These are phyloP conservation scores for Eunapius fragilis DNA, from an alignment of 37 sponge, comb jelly and placozoan genomes.

Conservation along the genomic window DNA sequence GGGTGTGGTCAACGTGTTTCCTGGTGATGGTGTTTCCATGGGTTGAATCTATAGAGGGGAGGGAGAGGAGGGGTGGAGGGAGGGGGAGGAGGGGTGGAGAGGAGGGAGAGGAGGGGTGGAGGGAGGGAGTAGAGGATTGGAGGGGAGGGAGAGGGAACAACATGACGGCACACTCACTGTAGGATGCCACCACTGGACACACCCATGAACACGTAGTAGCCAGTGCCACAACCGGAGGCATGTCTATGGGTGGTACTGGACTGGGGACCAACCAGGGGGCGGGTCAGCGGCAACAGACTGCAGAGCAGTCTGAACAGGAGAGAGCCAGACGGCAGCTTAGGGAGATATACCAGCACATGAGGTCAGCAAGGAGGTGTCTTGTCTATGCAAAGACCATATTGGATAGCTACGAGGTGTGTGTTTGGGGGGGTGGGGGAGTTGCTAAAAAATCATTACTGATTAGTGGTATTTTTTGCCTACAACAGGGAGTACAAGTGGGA, in stretches of 20 bases:
- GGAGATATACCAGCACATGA: slow-evolving; percentile 16
- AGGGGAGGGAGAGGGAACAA: background rate
- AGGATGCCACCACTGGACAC: background rate
- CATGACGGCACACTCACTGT: background rate
- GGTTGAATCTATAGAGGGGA: too few relatives aligned
- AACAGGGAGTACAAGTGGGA: background rate
- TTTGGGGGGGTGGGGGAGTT: background rate
- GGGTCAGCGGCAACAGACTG: background rate
- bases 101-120: too few relatives aligned
- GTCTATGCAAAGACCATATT: slow-evolving; percentile 25
- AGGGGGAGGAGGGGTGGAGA: background rate
- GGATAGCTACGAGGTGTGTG: slow-evolving; percentile 41
- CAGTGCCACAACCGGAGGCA: background rate
- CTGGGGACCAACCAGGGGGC: background rate
- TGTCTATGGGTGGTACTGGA: background rate
- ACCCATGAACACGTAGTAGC: background rate
- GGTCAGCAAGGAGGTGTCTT: slow-evolving; percentile 14
- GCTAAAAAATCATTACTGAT: background rate
- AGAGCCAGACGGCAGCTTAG: slow-evolving; percentile 3
- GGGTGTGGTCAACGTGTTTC: background rate
- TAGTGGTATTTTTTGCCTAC: background rate
- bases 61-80: background rate
- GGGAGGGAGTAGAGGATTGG: too few relatives aligned
- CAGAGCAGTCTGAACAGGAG: slow-evolving; percentile 8
- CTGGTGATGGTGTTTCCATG: background rate